Percentiles rank a stretch among this genome's conserved stretches.
phyloP scores from a whole-genome alignment of 2,888 invertebrate genomes.

The Ectemnius cavifrons region DNA sequence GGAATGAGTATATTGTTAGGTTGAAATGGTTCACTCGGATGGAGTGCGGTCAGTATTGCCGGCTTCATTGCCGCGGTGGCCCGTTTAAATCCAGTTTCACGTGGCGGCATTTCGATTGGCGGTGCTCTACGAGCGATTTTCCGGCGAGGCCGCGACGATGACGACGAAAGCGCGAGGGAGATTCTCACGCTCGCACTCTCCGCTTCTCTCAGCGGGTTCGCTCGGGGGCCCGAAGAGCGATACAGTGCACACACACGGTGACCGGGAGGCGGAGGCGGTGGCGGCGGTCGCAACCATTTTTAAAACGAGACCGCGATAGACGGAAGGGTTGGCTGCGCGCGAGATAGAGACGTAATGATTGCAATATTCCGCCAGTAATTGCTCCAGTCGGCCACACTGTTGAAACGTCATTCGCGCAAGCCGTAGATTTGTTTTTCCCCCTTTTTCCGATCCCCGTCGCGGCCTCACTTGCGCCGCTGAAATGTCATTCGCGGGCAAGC shows the following conservation, averaged over 20 bases:
- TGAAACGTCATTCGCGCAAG: slow-evolving; percentile 61
- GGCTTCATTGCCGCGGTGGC: slow-evolving; percentile 2
- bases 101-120: slow-evolving; percentile 61
- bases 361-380: slow-evolving; percentile 81
- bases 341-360: slow-evolving; percentile 72
- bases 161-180: slow-evolving; percentile 21
- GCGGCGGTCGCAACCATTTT: slow-evolving; percentile 44
- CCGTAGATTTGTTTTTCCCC: slow-evolving; percentile 61
- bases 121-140: slow-evolving; percentile 61
- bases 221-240: background rate
- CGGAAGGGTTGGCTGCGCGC: slow-evolving; percentile 17
- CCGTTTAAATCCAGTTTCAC: slow-evolving; percentile 54
- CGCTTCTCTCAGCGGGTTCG: background rate
- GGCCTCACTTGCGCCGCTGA: slow-evolving; percentile 30
- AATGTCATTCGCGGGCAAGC: slow-evolving; percentile 79
- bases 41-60: slow-evolving; percentile 1
- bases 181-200: slow-evolving; percentile 43
- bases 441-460: slow-evolving; percentile 28
- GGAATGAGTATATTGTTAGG: no score
- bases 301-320: slow-evolving; percentile 39
- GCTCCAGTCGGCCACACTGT: slow-evolving; percentile 80
- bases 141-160: slow-evolving; percentile 46
- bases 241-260: slow-evolving; percentile 1
- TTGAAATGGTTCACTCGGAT: no score
- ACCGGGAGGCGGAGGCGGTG: background rate